phyloP scores from a whole-genome alignment of 2,797 vertebrate species.

The Fundulus diaphanus region DNA sequence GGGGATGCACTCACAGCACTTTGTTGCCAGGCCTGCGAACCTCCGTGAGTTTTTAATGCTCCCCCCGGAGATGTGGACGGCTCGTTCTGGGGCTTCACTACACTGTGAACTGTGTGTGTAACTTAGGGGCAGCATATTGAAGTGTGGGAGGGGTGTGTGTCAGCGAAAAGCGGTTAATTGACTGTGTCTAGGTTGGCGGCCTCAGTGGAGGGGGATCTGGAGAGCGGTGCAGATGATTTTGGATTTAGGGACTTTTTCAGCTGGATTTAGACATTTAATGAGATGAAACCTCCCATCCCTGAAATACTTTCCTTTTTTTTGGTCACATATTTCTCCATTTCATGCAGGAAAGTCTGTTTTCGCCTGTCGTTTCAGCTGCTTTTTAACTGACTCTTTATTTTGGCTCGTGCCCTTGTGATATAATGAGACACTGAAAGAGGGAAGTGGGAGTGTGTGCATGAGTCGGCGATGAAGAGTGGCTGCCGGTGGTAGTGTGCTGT shows the following conservation, averaged over 20 bases:
- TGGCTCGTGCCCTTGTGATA: conserved; percentile 65
- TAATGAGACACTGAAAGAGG: conserved; percentile 59
- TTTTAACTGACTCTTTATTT: conserved; percentile 66
- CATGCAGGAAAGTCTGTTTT: conserved; percentile 41
- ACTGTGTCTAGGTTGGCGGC: conserved; percentile 2
- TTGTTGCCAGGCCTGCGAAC: conserved; percentile 89
- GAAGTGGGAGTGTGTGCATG: conserved; percentile 49
- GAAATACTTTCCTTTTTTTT: conserved; percentile 39
- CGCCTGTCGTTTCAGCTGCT: conserved; percentile 45
- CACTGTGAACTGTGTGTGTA: conserved; percentile 22
- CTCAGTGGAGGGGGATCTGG: conserved; percentile 12
- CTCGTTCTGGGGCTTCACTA: conserved; percentile 12
- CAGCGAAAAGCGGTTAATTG: conserved; percentile 34
- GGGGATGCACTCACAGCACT: conserved; percentile 93
- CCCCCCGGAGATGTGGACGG: conserved; percentile 17
- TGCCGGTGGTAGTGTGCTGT: conserved; percentile 31
- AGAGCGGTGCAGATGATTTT: conserved; percentile 22
- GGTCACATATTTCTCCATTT: conserved; percentile 57
- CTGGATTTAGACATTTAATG: too few relatives aligned
- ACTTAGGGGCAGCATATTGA: conserved; percentile 28
- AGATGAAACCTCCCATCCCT: conserved; percentile 24
- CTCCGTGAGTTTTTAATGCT: conserved; percentile 87
- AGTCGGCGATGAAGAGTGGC: conserved; percentile 50
- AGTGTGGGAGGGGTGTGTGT: conserved; percentile 41
- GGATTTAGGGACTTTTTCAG: conserved; percentile 12